Evolutionary conservation across 2,113 vertebrate genomes (phyloP).

Genomic region (Perca fluviatilis): DNA sequence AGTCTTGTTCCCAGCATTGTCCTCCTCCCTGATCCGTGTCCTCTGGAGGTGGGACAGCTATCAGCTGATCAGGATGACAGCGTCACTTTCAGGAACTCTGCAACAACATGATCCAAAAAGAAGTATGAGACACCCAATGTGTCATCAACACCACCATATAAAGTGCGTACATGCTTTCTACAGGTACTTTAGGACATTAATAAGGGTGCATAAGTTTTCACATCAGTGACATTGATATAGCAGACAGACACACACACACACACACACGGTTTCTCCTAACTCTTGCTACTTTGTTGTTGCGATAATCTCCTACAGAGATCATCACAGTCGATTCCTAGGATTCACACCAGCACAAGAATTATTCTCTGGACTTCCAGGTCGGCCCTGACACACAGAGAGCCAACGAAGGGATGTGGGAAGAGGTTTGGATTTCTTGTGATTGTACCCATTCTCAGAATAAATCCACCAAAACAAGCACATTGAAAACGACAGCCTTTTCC

Average conservation of each 20-base stretch:
- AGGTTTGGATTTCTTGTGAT: constrained; percentile 1
- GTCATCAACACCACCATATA: background rate
- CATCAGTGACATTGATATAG: background rate
- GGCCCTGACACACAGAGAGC: background rate
- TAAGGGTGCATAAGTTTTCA: background rate
- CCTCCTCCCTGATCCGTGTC: constrained; percentile 15
- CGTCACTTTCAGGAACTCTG: constrained; percentile 75
- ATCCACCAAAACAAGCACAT: constrained; percentile 1
- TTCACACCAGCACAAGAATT: background rate
- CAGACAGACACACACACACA: no score
- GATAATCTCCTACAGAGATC: background rate
- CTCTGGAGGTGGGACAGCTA: background rate
- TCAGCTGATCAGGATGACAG: constrained; percentile 76
- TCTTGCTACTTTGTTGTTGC: background rate
- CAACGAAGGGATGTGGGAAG: background rate
- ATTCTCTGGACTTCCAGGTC: background rate
- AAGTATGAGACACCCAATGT: background rate
- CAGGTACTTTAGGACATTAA: background rate
- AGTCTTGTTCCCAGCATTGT: constrained; percentile 35
- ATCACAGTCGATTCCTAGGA: background rate
- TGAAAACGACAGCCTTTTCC: constrained; percentile 1
- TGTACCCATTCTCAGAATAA: background rate
- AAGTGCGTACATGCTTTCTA: background rate
- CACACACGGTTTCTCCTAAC: background rate
- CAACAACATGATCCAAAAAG: constrained; percentile 24